Percentiles rank a stretch among this genome's conserved stretches.
These are phyloP conservation scores for Notiomystis cincta DNA, from an alignment of 2,113 vertebrate species.

Conservation along the genomic window DNA sequence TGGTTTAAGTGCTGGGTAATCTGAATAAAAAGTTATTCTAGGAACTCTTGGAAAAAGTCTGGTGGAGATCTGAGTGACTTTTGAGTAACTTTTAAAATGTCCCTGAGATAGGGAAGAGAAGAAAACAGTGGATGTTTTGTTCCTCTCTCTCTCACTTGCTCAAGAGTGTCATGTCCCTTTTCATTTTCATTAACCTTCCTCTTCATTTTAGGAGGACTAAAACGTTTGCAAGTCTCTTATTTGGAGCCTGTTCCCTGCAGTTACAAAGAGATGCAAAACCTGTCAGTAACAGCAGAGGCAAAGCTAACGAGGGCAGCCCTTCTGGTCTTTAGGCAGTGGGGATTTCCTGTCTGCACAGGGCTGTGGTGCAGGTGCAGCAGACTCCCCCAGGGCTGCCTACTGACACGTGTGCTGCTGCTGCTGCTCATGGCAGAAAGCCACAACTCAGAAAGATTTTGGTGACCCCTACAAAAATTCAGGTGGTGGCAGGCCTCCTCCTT, in stretches of 20 bases:
- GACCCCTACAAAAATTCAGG: neutral
- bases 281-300: accelerated
- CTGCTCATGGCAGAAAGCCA: neutral
- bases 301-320: neutral
- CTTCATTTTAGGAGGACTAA: neutral
- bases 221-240: neutral
- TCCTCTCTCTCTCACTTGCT: neutral
- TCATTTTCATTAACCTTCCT: neutral
- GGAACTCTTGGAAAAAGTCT: neutral
- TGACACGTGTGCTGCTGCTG: neutral
- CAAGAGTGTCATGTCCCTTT: neutral
- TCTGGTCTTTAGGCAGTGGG: neutral
- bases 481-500: accelerated
- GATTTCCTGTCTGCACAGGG: neutral
- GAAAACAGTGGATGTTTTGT: neutral
- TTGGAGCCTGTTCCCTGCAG: neutral
- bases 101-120: neutral
- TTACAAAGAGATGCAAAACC: neutral
- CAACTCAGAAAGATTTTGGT: neutral
- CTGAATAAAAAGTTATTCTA: neutral
- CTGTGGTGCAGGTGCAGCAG: neutral
- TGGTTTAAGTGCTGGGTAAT: neutral
- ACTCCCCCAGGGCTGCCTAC: neutral
- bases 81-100: neutral
- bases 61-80: neutral